A percentile compares a stretch with the other conserved stretches of the same genome.
phyloP scores from a whole-genome alignment of 2,888 invertebrate genomes.

The Cynaeus angustus region DNA sequence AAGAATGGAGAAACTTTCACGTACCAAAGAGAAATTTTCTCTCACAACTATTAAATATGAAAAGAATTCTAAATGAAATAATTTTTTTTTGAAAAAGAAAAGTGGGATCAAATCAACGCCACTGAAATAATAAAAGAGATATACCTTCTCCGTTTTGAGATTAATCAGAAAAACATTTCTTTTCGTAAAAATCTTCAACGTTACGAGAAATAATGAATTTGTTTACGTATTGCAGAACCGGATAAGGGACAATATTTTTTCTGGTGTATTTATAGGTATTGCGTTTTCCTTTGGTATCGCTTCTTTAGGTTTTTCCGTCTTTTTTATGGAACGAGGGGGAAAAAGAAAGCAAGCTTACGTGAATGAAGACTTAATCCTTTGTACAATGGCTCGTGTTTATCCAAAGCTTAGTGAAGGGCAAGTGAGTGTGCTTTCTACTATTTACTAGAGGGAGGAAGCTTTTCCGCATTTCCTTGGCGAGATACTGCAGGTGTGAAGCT shows the following conservation, averaged over 20 bases:
- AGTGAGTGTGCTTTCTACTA: slow-evolving; percentile 3
- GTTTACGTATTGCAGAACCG: slow-evolving; percentile 3
- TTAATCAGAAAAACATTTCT: too few species aligned
- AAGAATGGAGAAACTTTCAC: background rate
- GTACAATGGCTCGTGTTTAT: slow-evolving; percentile 40
- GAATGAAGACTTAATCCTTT: slow-evolving; percentile 39
- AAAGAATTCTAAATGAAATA: slow-evolving; percentile 19
- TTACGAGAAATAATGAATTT: slow-evolving; percentile 3
- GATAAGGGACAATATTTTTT: slow-evolving; percentile 8
- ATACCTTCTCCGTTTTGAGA: too few species aligned
- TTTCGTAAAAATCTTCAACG: too few species aligned
- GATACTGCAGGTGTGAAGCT: slow-evolving; percentile 11
- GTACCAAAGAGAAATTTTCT: slow-evolving; percentile 26
- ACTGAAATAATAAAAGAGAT: too few species aligned
- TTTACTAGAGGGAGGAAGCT: slow-evolving; percentile 16
- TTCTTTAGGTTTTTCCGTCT: too few species aligned
- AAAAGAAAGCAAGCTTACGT: slow-evolving; percentile 8
- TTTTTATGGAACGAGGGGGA: slow-evolving; percentile 1
- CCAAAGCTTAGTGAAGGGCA: slow-evolving; percentile 29
- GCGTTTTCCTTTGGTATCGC: slow-evolving; percentile 1
- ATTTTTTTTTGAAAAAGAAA: background rate
- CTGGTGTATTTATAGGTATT: slow-evolving; percentile 13
- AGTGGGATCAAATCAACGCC: too few species aligned
- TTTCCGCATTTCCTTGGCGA: background rate
- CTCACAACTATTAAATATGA: slow-evolving; percentile 17